These are phyloP conservation scores for Dicyrtoma fusca DNA, from an alignment of 2,888 invertebrate genomes.

Conservation along the genomic window DNA sequence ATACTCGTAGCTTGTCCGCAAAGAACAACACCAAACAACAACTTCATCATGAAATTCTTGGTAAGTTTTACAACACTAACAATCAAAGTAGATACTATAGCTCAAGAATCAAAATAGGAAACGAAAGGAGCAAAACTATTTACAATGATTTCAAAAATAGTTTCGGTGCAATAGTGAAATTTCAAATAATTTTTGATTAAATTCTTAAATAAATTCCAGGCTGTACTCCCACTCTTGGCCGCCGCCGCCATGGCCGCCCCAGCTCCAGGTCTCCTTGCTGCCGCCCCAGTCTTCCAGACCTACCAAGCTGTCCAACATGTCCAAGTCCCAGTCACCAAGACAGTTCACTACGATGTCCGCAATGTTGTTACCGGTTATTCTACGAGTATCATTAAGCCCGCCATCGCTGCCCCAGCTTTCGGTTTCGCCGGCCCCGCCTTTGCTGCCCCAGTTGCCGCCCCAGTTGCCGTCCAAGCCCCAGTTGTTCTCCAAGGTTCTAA, in stretches of 20 bases:
- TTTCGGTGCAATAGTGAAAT: too few relatives aligned
- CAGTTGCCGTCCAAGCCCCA: conserved; percentile 23
- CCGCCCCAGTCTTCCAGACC: conserved; percentile 24
- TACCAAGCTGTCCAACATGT: conserved; percentile 32
- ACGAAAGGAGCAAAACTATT: background rate
- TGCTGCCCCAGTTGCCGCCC: conserved; percentile 35
- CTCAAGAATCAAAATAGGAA: background rate
- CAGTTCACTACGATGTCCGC: conserved; percentile 58
- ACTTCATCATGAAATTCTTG: conserved; percentile 51
- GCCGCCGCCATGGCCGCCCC: conserved; percentile 47
- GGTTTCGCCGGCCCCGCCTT: conserved; percentile 27
- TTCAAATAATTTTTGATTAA: conserved; percentile 1
- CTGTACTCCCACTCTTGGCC: conserved; percentile 51
- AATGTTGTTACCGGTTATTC: conserved; percentile 60
- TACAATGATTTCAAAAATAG: too few relatives aligned
- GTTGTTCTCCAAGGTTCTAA: background rate
- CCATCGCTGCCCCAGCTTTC: conserved; percentile 47
- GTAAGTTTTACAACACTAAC: too few relatives aligned
- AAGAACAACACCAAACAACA: conserved; percentile 18
- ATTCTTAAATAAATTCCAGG: conserved; percentile 32
- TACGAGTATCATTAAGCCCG: conserved; percentile 58
- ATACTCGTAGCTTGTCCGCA: conserved; percentile 26
- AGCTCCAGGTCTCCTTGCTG: conserved; percentile 23
- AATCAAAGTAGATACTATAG: too few relatives aligned
- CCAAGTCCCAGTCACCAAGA: conserved; percentile 50